Conservation (phyloP, 2,797 vertebrate genomes). For the Tragelaphus oryx region DNA sequence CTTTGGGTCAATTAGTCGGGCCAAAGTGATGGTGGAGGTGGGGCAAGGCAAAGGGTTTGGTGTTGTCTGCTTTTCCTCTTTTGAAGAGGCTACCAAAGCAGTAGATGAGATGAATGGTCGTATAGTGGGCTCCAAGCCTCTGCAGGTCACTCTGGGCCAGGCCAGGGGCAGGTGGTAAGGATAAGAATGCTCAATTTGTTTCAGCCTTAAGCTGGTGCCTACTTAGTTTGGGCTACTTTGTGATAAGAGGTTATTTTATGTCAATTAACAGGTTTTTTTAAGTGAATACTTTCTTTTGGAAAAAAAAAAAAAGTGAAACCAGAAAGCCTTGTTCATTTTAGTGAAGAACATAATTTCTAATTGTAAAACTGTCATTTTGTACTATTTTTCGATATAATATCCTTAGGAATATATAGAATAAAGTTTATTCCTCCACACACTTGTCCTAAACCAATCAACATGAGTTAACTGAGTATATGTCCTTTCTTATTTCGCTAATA, state of each 20-base stretch:
- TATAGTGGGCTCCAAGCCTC: slow-evolving; percentile 93
- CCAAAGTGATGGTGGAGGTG: slow-evolving; percentile 98
- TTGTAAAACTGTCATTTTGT: slow-evolving; percentile 61
- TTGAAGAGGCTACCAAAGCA: slow-evolving; percentile 96
- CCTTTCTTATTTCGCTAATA: slow-evolving; percentile 22
- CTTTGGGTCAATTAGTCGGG: slow-evolving; percentile 91
- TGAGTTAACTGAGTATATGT: slow-evolving; percentile 24
- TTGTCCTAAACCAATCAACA: slow-evolving; percentile 2
- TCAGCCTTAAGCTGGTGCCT: slow-evolving; percentile 53
- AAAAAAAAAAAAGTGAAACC: background rate
- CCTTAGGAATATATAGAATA: slow-evolving; percentile 40
- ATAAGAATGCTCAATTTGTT: background rate
- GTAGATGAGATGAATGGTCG: slow-evolving; percentile 99
- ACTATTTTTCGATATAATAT: slow-evolving; percentile 59
- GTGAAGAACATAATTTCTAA: slow-evolving; percentile 51
- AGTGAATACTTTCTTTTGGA: slow-evolving; percentile 32
- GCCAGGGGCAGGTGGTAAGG: slow-evolving; percentile 59
- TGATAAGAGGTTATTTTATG: slow-evolving; percentile 58
- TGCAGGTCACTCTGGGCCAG: slow-evolving; percentile 90
- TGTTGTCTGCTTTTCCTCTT: slow-evolving; percentile 98
- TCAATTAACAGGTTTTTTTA: background rate
- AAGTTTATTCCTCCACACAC: slow-evolving; percentile 2
- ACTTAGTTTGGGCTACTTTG: slow-evolving; percentile 62
- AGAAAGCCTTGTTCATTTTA: slow-evolving; percentile 50
- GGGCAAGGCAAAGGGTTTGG: slow-evolving; percentile 98